A percentile compares a stretch with the other conserved stretches of the same genome.
Conservation (phyloP, 2,113 vertebrate genomes). For the Lota lota region DNA sequence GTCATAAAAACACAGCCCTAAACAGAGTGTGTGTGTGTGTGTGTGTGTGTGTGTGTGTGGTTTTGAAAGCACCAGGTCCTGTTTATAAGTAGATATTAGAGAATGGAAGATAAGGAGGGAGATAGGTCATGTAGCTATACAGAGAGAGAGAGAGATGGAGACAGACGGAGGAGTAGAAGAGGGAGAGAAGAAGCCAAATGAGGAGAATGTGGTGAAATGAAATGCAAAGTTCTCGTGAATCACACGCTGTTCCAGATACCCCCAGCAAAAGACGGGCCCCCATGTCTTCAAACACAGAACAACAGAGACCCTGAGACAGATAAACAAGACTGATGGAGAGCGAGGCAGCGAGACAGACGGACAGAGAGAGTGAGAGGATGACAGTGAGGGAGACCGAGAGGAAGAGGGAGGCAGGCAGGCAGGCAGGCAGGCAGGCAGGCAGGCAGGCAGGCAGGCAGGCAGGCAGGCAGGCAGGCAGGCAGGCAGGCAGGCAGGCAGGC, state of each 20-base stretch:
- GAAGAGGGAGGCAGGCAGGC: background rate
- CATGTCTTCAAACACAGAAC: constrained; percentile 33
- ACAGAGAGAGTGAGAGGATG: constrained; percentile 12
- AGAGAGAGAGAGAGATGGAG: background rate
- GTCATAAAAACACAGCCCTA: no score
- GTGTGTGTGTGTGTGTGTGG: no score
- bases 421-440: no score
- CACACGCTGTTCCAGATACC: constrained; percentile 38
- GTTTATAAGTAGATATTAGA: constrained; percentile 39
- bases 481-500: no score
- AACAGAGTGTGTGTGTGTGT: no score
- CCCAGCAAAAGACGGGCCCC: constrained; percentile 28
- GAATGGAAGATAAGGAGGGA: background rate
- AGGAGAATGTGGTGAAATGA: constrained; percentile 21
- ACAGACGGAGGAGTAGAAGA: background rate
- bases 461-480: no score
- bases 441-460: no score
- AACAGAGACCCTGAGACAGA: background rate
- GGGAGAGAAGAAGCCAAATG: background rate
- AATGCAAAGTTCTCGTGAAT: constrained; percentile 38
- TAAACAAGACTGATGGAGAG: background rate
- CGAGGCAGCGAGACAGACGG: background rate
- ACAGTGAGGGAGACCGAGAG: constrained; percentile 1
- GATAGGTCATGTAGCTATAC: background rate
- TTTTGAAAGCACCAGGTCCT: constrained; percentile 30